Percentiles rank a stretch among this genome's conserved stretches.
phyloP scores from a whole-genome alignment of 1,140 invertebrate species.

The Euura saliciscinereae region DNA sequence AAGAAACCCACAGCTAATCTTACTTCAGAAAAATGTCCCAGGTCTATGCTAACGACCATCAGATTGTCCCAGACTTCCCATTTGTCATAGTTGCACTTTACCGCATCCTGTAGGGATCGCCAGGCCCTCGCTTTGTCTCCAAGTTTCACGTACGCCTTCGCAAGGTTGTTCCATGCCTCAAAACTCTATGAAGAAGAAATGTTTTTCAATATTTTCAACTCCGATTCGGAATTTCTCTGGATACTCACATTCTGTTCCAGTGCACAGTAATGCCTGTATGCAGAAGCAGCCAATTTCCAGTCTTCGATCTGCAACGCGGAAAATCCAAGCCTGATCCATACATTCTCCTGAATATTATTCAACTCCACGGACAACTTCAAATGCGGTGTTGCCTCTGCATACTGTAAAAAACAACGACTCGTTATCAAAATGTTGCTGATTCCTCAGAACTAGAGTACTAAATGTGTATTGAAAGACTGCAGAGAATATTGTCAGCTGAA shows the following conservation, averaged over 20 bases:
- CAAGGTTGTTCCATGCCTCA: conserved; percentile 97
- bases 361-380: conserved; percentile 81
- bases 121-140: conserved; percentile 87
- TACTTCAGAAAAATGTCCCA: conserved; percentile 73
- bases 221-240: not conserved
- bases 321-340: conserved; percentile 89
- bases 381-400: conserved; percentile 77
- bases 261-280: conserved; percentile 85
- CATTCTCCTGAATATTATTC: conserved; percentile 81
- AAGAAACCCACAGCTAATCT: not conserved
- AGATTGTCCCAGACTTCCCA: conserved; percentile 99
- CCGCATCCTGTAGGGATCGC: conserved; percentile 82
- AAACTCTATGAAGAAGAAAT: conserved; percentile 69
- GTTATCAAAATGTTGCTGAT: not conserved
- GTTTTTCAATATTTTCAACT: conserved; percentile 10
- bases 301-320: conserved; percentile 79
- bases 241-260: conserved; percentile 77
- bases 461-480: no score
- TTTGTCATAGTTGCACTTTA: conserved; percentile 93
- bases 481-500: not conserved
- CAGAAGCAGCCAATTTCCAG: conserved; percentile 82
- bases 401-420: conserved; percentile 57
- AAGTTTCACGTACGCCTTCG: conserved; percentile 88
- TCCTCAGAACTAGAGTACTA: no score
- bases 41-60: conserved; percentile 81